Conservation (phyloP, 1,140 invertebrate genomes). For the Diprion similis region DNA sequence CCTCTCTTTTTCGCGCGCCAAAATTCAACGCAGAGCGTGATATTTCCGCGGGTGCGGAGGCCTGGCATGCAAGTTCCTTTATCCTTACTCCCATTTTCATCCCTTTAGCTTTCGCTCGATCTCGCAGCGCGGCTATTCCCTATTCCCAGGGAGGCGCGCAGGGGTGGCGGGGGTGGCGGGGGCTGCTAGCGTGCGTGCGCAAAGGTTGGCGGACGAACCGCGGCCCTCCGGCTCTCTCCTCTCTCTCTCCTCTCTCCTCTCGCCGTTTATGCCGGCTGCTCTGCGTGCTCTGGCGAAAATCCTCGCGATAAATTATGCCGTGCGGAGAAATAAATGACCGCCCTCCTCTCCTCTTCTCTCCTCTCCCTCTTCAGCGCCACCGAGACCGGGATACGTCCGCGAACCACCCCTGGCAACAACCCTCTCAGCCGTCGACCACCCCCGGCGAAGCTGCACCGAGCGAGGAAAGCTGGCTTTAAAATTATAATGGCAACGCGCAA, state of each 20-base stretch:
- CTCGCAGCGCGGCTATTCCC: neutral
- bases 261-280: constrained; percentile 26
- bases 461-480: constrained; percentile 62
- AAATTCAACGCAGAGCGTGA: too few relatives aligned
- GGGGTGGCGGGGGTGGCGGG: neutral
- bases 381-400: neutral
- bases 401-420: neutral
- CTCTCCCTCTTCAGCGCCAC: constrained; percentile 16
- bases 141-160: constrained; percentile 6
- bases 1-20: neutral
- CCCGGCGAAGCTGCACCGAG: constrained; percentile 24
- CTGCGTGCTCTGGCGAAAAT: constrained; percentile 63
- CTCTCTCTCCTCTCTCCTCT: constrained; percentile 19
- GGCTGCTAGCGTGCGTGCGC: neutral
- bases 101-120: constrained; percentile 14
- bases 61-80: neutral
- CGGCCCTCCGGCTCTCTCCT: constrained; percentile 11
- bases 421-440: neutral
- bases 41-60: too few relatives aligned
- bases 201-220: constrained; percentile 10
- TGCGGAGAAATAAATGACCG: constrained; percentile 62
- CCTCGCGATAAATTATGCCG: constrained; percentile 63
- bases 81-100: neutral
- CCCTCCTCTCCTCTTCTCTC: constrained; percentile 12
- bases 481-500: constrained; percentile 62